Percentiles rank a stretch among this genome's conserved stretches.
Conservation (phyloP, 1,140 invertebrate genomes). For the Aphaenogaster floridana region DNA sequence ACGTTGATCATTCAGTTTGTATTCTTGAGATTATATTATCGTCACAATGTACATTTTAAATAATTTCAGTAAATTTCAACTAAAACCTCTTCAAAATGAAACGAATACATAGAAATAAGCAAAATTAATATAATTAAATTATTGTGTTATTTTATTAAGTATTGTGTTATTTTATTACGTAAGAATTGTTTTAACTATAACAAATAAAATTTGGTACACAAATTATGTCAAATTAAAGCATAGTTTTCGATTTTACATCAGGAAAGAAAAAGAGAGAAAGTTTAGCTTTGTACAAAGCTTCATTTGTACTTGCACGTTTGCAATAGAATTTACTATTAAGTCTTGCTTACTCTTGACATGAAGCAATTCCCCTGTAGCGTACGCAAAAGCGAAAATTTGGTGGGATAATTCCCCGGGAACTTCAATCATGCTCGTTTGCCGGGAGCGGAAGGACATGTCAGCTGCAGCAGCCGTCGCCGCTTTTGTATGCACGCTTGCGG, state of each 20-base stretch:
- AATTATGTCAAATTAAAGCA: neutral
- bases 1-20: neutral
- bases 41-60: neutral
- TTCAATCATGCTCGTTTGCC: slow-evolving; percentile 31
- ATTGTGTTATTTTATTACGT: neutral
- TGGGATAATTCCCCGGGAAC: slow-evolving; percentile 31
- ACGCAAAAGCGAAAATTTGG: slow-evolving; percentile 47
- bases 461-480: slow-evolving; percentile 59
- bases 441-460: slow-evolving; percentile 53
- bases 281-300: neutral
- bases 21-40: neutral
- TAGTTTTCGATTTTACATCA: neutral
- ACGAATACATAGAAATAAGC: neutral
- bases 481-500: slow-evolving; percentile 58
- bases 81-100: neutral
- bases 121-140: slow-evolving; percentile 3
- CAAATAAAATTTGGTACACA: neutral
- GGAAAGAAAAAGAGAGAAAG: neutral
- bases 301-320: neutral
- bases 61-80: neutral
- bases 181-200: neutral
- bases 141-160: neutral
- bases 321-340: neutral
- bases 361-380: too few relatives aligned
- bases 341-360: neutral